Evolutionary conservation across 2,888 invertebrate genomes (phyloP), one percentile per base, ranked within the genome.

Genomic region (Protodeltote pygarga): DNA sequence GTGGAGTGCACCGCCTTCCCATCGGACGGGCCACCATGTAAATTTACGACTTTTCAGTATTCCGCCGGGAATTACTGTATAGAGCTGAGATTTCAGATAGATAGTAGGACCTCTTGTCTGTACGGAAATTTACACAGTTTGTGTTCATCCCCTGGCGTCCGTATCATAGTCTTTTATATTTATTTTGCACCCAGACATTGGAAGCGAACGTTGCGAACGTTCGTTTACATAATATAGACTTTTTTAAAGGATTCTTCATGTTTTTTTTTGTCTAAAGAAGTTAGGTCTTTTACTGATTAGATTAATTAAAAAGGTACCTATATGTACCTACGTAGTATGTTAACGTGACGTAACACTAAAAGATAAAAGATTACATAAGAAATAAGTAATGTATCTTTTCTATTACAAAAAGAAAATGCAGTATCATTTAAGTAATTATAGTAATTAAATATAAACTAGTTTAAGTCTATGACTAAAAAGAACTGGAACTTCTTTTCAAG

Each of bases 31-130:
- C 73, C 71, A 61, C 79, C 82, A 77, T 83, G 83, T 81, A 83
- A 85, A 89, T 89, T 89, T 89, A 89, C 85, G 85, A 85, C 81
- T 83, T 83, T 85, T 85, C 85, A 81, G 87, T 82, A 86, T 84
- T 80, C 88, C 81, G 72, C 77, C 51, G 88, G 85, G 88, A 87
- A 87, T 89, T 81, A 83, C 82, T 75, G 77, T 73, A 77, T 72
- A 76, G 73, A 79, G 75, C 78, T 72, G 81, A 83, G 83, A 86
- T 87, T 85, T 78, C 63, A 79, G 74, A 79, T 71, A 63, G 81
- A 83, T 81, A 84, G 79, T 69, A 61, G 54, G 50, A 76, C 64
- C 66, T 72, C 71, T 63, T 63, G 65, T 64, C 59, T 71, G 52
- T 75, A 62, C 70, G 65, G 60, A 73, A 83, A 81, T 81, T 78